Conservation (phyloP, 2,797 vertebrate species). For the Falco novaeseelandiae region DNA sequence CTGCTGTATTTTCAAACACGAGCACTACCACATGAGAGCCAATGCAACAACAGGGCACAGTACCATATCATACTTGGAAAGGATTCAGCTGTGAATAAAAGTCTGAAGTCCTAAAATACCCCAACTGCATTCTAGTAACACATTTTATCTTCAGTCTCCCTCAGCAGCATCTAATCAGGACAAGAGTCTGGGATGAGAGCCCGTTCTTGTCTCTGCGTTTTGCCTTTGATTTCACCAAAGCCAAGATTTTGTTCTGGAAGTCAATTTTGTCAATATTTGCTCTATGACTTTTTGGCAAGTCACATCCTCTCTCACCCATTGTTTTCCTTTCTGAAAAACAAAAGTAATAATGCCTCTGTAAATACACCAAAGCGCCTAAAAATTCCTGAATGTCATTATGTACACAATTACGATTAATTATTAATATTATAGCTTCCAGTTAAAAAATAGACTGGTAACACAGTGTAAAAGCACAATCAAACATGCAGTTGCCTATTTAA, state of each 20-base stretch:
- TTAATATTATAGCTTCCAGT: not conserved
- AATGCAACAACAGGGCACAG: not conserved
- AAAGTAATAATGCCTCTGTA: not conserved
- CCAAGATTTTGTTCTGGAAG: not conserved
- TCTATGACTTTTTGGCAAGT: not conserved
- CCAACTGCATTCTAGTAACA: constrained; percentile 5
- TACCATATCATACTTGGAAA: not conserved
- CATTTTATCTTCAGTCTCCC: not conserved
- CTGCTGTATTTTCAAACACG: not conserved
- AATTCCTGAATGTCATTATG: not conserved
- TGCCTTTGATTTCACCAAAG: not conserved
- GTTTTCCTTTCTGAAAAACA: constrained; percentile 3
- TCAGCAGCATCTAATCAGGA: not conserved
- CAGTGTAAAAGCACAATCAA: not conserved
- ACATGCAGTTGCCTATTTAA: not conserved
- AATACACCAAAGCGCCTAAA: not conserved
- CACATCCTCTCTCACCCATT: not conserved
- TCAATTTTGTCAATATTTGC: constrained; percentile 6
- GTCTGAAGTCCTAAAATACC: constrained; percentile 13
- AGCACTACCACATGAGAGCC: constrained; percentile 9
- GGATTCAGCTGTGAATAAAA: not conserved
- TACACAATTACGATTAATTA: not conserved
- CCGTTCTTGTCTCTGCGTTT: not conserved
- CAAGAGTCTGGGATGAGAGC: not conserved
- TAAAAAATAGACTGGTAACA: not conserved